Evolutionary conservation across 2,113 vertebrate genomes (phyloP).

Genomic region (Antechinus flavipes): DNA sequence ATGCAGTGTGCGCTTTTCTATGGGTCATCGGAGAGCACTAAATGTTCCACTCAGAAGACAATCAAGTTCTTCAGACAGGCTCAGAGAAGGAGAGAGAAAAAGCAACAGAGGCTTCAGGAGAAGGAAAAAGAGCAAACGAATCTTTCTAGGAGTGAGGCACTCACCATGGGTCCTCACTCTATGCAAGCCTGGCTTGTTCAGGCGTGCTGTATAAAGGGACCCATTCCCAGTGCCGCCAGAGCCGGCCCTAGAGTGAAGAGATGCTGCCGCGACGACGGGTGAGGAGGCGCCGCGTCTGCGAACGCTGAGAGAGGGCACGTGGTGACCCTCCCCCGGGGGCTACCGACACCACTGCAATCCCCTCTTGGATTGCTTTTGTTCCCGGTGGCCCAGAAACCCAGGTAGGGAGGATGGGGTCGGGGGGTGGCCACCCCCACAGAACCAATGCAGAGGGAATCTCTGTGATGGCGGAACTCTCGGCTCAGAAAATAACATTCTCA

Average conservation of each 20-base stretch:
- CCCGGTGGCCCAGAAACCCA: neutral
- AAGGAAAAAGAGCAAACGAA: constrained; percentile 48
- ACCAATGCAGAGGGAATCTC: neutral
- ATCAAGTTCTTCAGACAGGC: constrained; percentile 77
- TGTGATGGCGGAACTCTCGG: neutral
- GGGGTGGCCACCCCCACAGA: neutral
- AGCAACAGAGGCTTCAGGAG: constrained; percentile 25
- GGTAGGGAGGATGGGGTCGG: neutral
- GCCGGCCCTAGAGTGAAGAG: neutral
- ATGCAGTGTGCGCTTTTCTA: constrained; percentile 37
- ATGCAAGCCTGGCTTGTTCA: fast-evolving
- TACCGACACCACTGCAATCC: neutral
- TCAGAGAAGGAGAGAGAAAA: constrained; percentile 5
- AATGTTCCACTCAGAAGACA: constrained; percentile 77
- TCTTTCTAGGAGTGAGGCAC: neutral
- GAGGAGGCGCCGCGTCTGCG: neutral
- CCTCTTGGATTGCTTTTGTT: constrained; percentile 13
- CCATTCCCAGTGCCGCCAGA: fast-evolving
- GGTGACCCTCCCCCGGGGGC: neutral
- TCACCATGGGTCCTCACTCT: fast-evolving
- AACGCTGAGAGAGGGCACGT: neutral
- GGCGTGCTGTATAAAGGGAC: neutral
- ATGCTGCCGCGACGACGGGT: fast-evolving
- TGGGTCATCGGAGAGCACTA: constrained; percentile 71
- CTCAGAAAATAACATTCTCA: neutral